Conservation (phyloP, 2,888 invertebrate species). For the Rhamphomyia laevipes region DNA sequence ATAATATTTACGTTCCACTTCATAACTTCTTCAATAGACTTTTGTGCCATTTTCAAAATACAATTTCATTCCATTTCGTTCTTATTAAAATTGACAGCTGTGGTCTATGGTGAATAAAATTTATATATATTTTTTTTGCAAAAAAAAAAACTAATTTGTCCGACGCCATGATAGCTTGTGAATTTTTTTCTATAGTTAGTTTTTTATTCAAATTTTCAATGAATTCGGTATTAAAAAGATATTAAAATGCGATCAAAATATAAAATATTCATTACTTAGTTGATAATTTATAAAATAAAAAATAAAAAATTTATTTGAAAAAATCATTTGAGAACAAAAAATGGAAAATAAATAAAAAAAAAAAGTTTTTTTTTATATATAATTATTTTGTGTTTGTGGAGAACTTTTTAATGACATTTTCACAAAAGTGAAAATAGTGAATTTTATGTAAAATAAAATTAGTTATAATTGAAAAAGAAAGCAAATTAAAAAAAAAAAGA, state of each 20-base stretch:
- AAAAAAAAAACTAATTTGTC: constrained; percentile 23
- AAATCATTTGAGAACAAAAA: no score
- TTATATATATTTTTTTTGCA: no score
- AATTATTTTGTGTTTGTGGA: not conserved
- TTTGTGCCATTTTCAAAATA: constrained; percentile 8
- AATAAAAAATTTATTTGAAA: no score
- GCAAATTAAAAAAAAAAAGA: no score
- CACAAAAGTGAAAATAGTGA: no score
- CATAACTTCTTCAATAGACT: constrained; percentile 9
- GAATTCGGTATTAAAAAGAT: constrained; percentile 13
- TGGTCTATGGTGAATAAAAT: no score
- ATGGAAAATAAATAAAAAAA: no score
- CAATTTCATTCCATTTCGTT: constrained; percentile 8
- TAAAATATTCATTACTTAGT: not conserved
- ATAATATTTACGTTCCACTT: constrained; percentile 1
- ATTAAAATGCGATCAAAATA: constrained; percentile 18
- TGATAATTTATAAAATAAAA: no score
- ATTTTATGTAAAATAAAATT: no score
- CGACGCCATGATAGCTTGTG: constrained; percentile 36
- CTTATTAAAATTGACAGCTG: constrained; percentile 16
- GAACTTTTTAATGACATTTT: no score
- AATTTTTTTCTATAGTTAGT: constrained; percentile 5
- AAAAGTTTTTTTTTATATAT: not conserved
- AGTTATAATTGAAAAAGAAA: no score
- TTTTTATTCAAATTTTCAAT: no score